A percentile compares a stretch with the other conserved stretches of the same genome.
These are phyloP conservation scores for Hyppa rectilinea DNA, from an alignment of 2,888 invertebrate species.

Conservation along the genomic window DNA sequence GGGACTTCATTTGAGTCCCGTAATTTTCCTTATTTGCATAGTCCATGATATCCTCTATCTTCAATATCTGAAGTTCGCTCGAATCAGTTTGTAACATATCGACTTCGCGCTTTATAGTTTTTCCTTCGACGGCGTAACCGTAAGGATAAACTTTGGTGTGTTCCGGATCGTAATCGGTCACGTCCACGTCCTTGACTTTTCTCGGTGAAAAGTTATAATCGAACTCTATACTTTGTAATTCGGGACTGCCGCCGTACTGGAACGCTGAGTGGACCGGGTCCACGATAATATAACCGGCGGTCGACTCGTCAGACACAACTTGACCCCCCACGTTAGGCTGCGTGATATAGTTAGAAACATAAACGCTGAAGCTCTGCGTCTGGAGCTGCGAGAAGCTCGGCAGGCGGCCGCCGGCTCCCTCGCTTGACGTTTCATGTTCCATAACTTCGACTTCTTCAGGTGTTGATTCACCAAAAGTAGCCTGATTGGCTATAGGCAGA, in stretches of 20 bases:
- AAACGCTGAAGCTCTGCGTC: slow-evolving; percentile 90
- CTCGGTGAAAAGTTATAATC: slow-evolving; percentile 84
- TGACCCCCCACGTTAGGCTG: slow-evolving; percentile 95
- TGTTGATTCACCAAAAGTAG: slow-evolving; percentile 95
- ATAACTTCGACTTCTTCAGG: slow-evolving; percentile 87
- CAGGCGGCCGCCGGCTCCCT: slow-evolving; percentile 88
- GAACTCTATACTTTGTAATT: slow-evolving; percentile 82
- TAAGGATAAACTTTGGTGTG: slow-evolving; percentile 82
- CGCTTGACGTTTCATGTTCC: slow-evolving; percentile 86
- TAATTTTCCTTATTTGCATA: slow-evolving; percentile 90
- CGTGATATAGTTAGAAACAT: slow-evolving; percentile 91
- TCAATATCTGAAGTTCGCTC: slow-evolving; percentile 83
- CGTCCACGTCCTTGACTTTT: slow-evolving; percentile 78
- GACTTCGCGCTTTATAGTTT: slow-evolving; percentile 85
- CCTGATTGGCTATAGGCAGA: slow-evolving; percentile 93
- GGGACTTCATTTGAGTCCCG: slow-evolving; percentile 87
- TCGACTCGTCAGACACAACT: slow-evolving; percentile 90
- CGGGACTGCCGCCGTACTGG: slow-evolving; percentile 82
- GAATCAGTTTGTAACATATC: slow-evolving; percentile 78
- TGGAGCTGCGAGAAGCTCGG: slow-evolving; percentile 93
- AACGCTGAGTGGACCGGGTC: slow-evolving; percentile 83
- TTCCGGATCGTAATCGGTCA: slow-evolving; percentile 81
- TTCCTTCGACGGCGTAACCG: slow-evolving; percentile 83
- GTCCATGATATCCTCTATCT: slow-evolving; percentile 89
- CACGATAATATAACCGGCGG: slow-evolving; percentile 87